phyloP scores from a whole-genome alignment of 2,797 vertebrate species.

The Gymnoscopelus braueri region DNA sequence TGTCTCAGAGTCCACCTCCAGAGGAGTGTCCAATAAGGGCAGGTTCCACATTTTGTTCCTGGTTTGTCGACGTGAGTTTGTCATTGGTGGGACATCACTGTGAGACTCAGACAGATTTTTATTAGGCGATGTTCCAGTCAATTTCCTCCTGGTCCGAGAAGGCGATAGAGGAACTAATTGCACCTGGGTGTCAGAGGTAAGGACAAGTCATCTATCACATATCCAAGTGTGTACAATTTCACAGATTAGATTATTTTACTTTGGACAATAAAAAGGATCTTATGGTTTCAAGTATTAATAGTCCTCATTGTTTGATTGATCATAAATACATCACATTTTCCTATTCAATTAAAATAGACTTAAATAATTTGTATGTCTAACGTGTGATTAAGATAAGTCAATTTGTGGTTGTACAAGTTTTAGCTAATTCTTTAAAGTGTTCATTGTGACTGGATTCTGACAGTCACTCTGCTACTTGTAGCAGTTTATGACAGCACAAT shows the following conservation, averaged over 20 bases:
- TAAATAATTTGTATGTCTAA: too few relatives aligned
- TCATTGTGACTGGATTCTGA: too few relatives aligned
- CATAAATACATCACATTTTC: too few relatives aligned
- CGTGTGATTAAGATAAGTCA: too few relatives aligned
- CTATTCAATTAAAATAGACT: too few relatives aligned
- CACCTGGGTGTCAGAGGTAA: conserved; percentile 32
- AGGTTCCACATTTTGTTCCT: conserved; percentile 74
- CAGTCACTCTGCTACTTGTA: too few relatives aligned
- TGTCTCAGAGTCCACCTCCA: conserved; percentile 73
- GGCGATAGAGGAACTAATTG: conserved; percentile 57
- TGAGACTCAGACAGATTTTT: conserved; percentile 31
- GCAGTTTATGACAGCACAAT: background rate
- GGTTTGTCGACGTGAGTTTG: conserved; percentile 47
- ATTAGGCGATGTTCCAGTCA: background rate
- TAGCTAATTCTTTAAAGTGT: too few relatives aligned
- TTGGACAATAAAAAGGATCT: background rate
- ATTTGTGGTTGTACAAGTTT: too few relatives aligned
- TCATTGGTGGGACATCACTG: conserved; percentile 23
- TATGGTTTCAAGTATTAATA: background rate
- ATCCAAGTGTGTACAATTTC: background rate
- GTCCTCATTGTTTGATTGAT: too few relatives aligned
- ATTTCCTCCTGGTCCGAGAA: conserved; percentile 77
- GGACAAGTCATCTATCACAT: background rate
- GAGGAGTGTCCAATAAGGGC: conserved; percentile 61
- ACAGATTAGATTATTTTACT: background rate